Conservation (phyloP, 2,113 vertebrate genomes). For the Lycocorax pyrrhopterus region DNA sequence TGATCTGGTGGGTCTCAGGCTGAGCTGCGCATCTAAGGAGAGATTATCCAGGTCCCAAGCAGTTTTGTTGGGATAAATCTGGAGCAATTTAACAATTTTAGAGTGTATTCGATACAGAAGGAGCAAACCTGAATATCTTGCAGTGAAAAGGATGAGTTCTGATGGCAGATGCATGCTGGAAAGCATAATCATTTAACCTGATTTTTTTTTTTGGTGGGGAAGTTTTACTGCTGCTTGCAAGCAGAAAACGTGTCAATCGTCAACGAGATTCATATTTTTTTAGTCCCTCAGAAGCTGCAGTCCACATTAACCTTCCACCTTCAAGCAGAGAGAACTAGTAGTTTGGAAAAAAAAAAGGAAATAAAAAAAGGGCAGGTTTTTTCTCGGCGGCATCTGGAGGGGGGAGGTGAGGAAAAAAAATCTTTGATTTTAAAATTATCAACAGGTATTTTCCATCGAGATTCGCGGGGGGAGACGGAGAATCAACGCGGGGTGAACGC, state of each 20-base stretch:
- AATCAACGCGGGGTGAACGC: neutral
- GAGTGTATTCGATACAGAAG: neutral
- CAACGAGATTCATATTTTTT: neutral
- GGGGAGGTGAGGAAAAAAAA: no score
- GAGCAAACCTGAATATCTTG: neutral
- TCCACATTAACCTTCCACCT: neutral
- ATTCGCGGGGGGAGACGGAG: neutral
- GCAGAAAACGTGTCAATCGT: neutral
- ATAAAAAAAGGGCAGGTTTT: neutral
- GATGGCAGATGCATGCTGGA: neutral
- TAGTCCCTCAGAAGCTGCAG: neutral
- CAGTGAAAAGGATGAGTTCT: neutral
- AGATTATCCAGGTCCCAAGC: neutral
- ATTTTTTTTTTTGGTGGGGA: neutral
- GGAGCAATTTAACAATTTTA: neutral
- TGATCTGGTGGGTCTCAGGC: neutral
- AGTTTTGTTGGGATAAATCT: neutral
- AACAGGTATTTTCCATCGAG: slow-evolving; percentile 12
- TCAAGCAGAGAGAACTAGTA: neutral
- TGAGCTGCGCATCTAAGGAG: neutral
- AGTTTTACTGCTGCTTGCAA: neutral
- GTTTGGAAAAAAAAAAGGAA: neutral
- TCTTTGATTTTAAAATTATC: neutral
- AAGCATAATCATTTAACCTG: neutral
- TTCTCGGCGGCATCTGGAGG: neutral